Evolutionary conservation across 2,113 vertebrate genomes (phyloP), one percentile per base, ranked within the genome.

Genomic region (Phaethornis superciliosus): DNA sequence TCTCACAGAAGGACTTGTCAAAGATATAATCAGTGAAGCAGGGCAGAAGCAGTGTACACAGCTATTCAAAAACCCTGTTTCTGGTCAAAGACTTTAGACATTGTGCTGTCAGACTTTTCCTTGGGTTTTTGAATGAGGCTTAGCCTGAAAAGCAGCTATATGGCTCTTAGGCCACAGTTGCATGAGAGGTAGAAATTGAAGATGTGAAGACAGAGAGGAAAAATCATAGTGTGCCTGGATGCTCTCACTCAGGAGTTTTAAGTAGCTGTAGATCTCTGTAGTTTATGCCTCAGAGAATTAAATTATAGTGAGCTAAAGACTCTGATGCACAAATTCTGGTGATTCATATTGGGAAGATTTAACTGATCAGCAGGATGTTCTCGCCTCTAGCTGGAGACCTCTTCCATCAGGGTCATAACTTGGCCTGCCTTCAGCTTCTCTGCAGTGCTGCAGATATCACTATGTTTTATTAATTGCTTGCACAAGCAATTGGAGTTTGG

Each of bases 221-320:
- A 94, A 96, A 93, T 96, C 88, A 93, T 76, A 46, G 90, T 37
- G 22, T 84, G 86, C 64, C 85, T 90, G 83, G 88, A 23, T 86
- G 77, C 72, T 89, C 88, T 96, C 86, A 70, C 80, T 96, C 88
- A 86, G 86, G 68, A 81, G 80, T 72, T 95, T 95, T 81, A 96
- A 96, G 95, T 84, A 94, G 86, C 92, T 93, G 77, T 96, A 95
- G 77, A 90, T 95, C 94, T 89, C 65, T 49, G 72, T 89, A 69
- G 83, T 95, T 95, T 94, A 93, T 90, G 72, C 90, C 94, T 81
- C 0, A 0, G 83, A 90, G 94, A 92, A 86, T 88, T 95, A 94
- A 94, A 93, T 93, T 93, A 94, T 40, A 76, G 90, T 95, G 94
- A 95, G 88, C 95, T 94, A 93, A 96, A 83, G 90, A 93, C 92